Percentiles rank a stretch among this genome's conserved stretches.
Conservation (phyloP, 2,797 vertebrate species). For the Platyrinchus mystaceus region DNA sequence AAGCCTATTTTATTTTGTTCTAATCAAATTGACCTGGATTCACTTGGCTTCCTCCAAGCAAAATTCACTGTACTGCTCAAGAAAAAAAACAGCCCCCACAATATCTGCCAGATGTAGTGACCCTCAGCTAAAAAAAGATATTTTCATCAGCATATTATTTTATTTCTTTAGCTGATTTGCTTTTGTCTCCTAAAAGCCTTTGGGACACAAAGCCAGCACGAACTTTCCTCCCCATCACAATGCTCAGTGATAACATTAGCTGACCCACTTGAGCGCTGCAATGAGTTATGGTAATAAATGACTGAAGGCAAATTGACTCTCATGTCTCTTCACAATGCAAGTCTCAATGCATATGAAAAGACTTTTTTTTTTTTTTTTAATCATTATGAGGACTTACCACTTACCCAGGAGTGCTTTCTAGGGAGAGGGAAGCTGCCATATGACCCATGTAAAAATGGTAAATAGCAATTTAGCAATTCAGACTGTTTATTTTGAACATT, state of each 20-base stretch:
- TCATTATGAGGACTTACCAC: not conserved
- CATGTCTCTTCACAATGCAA: not conserved
- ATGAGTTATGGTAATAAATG: not conserved
- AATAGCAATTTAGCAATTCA: not conserved
- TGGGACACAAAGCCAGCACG: not conserved
- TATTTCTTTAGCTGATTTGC: constrained; percentile 23
- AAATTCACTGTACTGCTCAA: constrained; percentile 32
- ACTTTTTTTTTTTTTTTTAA: not conserved
- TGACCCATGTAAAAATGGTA: not conserved
- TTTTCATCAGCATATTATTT: constrained; percentile 26
- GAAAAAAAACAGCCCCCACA: not conserved
- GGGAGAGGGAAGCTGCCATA: not conserved
- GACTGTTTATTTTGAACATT: not conserved
- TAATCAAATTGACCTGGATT: constrained; percentile 58
- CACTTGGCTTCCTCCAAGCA: constrained; percentile 38
- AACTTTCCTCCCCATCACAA: not conserved
- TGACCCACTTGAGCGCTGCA: not conserved
- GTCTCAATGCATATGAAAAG: not conserved
- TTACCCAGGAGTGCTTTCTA: not conserved
- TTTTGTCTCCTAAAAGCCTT: constrained; percentile 52
- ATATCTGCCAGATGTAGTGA: constrained; percentile 28
- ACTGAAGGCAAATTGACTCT: constrained; percentile 32
- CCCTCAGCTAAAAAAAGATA: not conserved
- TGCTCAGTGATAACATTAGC: not conserved
- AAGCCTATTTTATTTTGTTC: constrained; percentile 34